Percentiles rank a stretch among this genome's conserved stretches.
phyloP scores from a whole-genome alignment of 2,797 vertebrate genomes.

The Luscinia megarhynchos region DNA sequence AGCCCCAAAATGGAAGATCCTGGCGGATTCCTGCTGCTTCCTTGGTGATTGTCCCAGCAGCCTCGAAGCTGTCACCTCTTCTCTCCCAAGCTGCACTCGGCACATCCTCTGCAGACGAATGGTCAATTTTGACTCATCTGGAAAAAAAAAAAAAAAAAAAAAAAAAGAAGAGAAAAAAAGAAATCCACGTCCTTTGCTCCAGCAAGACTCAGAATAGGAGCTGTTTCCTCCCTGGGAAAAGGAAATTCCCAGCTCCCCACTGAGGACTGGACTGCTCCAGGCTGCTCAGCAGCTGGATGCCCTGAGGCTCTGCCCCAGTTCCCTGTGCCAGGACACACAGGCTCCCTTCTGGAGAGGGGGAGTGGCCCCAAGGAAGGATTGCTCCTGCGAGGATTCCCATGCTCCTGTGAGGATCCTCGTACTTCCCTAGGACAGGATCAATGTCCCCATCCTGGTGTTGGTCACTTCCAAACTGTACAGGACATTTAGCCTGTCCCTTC shows the following conservation, averaged over 20 bases:
- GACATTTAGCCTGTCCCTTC: not conserved
- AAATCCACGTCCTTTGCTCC: not conserved
- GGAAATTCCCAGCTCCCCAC: not conserved
- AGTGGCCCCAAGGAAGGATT: not conserved
- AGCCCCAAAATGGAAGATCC: not conserved
- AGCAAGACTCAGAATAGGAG: constrained; percentile 36
- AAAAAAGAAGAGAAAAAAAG: not conserved
- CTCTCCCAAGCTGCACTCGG: not conserved
- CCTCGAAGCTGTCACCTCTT: not conserved
- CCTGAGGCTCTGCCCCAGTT: not conserved
- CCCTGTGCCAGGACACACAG: not conserved
- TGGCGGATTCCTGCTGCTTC: not conserved
- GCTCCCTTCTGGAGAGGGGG: not conserved
- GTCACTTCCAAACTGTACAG: not conserved
- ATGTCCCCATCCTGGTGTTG: not conserved
- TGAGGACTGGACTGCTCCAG: not conserved
- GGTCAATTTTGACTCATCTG: not conserved
- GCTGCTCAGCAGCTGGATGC: not conserved
- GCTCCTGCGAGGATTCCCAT: not conserved
- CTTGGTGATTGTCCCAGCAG: not conserved
- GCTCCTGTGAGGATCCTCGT: accelerated
- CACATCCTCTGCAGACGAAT: not conserved
- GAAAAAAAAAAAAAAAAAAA: not conserved
- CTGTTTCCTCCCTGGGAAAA: not conserved
- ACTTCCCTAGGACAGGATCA: not conserved